Evolutionary conservation across 2,113 vertebrate genomes (phyloP).

Genomic region (Panthera uncia): DNA sequence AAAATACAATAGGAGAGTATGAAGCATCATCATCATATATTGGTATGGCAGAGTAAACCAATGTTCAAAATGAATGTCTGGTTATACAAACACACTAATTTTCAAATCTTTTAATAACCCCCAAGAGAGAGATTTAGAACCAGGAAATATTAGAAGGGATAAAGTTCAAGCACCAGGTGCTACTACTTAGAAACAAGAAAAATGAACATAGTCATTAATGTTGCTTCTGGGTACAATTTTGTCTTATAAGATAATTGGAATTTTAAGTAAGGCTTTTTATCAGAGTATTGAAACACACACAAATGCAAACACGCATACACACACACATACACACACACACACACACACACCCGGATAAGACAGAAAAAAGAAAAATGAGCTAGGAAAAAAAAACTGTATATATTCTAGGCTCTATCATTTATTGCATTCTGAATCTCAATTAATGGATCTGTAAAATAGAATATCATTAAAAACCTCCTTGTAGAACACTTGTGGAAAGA

Average conservation of each 20-base stretch:
- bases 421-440: background rate
- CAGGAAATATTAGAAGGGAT: background rate
- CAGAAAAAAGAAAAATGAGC: background rate
- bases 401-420: background rate
- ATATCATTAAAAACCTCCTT: background rate
- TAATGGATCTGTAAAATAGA: background rate
- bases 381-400: background rate
- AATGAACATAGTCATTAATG: conserved; percentile 39
- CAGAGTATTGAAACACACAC: background rate
- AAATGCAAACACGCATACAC: background rate
- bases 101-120: background rate
- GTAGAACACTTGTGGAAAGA: background rate
- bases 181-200: conserved; percentile 50
- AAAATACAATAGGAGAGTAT: background rate
- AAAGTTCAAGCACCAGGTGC: conserved; percentile 40
- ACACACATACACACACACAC: background rate
- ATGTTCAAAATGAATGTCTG: background rate
- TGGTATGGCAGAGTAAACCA: background rate
- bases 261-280: conserved; percentile 42
- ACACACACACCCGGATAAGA: background rate
- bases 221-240: conserved; percentile 49
- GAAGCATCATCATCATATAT: background rate
- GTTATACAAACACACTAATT: background rate
- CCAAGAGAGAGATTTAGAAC: background rate
- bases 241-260: conserved; percentile 46